Base-by-base conservation (phyloP, 1,140 invertebrate species). In the Drosophila lowei region DNA sequence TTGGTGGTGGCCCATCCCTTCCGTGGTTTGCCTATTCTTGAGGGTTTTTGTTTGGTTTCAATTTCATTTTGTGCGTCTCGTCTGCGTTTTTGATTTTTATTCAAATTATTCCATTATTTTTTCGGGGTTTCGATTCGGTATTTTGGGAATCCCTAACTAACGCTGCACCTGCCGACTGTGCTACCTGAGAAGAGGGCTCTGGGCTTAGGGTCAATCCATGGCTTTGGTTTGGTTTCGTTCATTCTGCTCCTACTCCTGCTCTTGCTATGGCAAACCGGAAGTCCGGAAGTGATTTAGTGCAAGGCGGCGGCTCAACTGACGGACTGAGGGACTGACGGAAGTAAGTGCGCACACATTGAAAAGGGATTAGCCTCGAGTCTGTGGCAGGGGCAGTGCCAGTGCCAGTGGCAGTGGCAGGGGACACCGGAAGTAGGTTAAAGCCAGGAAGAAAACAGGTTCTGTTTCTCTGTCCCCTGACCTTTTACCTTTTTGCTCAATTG, bases 241-340 rank as follows among this genome's bases (percentile, higher is more conserved):
- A 9, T 30, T 2, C 28, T 6, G 1, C 28, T 9, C 30, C 30
- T 34, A 8, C 30, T 30, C 30, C 30, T 30, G 3, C 11, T 38
- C 0, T 11, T 88, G 83, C 62, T 81, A 65, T 42, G 57, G 52
- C 85, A 77, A 77, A 77, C 79, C 83, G 83, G 83, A 88, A 88
- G 83, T 88, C 79, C 83, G 83, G 83, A 88, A 88, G 84, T 88
- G 83, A 88, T 88, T 88, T 88, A 89, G 79, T 88, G 83, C 85
- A 72, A 56, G 44, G 54, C 28, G 28, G 62, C 52, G 52, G 66
- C 42, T 47, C 50, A 64, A 64, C 77, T 62, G 64, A 86, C 77
- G 83, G 78, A 89, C 77, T 62, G 64, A 86, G 73, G 83, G 78
- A 89, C 77, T 62, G 64, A 86, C 81, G 83, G 78, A 89, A 79